A percentile compares a stretch with the other conserved stretches of the same genome.
These are phyloP conservation scores for Apostichopus parvimensis DNA, from an alignment of 35 echinoderm and acorn worm species.

Conservation along the genomic window DNA sequence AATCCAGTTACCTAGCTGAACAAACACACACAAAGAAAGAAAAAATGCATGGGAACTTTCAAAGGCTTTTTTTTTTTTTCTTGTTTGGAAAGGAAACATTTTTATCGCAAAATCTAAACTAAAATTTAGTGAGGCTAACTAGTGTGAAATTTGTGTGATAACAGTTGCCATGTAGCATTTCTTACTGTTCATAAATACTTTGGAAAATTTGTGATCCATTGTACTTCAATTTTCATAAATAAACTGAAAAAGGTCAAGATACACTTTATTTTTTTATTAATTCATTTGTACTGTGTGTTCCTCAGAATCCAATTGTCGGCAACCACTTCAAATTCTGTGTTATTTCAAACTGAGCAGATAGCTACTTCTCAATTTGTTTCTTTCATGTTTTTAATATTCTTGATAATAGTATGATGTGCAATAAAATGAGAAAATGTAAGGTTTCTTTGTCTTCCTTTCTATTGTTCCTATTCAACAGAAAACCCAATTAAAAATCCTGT, in stretches of 20 bases:
- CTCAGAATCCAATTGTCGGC: conserved; percentile 57
- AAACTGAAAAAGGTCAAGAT: conserved; percentile 40
- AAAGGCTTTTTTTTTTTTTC: neutral
- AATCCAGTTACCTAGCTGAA: conserved; percentile 1
- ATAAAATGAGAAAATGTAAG: neutral
- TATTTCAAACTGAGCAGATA: conserved; percentile 36
- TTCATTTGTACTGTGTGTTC: conserved; percentile 39
- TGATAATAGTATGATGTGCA: neutral
- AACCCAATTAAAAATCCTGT: neutral
- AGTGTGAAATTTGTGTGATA: conserved; percentile 46
- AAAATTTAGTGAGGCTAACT: conserved; percentile 26
- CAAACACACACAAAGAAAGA: neutral
- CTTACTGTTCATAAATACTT: conserved; percentile 42
- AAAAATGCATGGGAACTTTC: neutral
- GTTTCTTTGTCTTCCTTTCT: neutral
- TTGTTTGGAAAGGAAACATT: neutral
- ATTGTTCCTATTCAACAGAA: conserved; percentile 14
- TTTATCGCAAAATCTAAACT: conserved; percentile 12
- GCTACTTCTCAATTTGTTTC: neutral
- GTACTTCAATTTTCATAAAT: conserved; percentile 63
- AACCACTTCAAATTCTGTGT: conserved; percentile 34
- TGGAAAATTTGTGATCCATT: conserved; percentile 60
- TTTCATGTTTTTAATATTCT: neutral
- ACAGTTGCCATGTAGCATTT: conserved; percentile 51
- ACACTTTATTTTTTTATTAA: conserved; percentile 11